phyloP scores from a whole-genome alignment of 2,113 vertebrate genomes.

The Nesospiza acunhae region DNA sequence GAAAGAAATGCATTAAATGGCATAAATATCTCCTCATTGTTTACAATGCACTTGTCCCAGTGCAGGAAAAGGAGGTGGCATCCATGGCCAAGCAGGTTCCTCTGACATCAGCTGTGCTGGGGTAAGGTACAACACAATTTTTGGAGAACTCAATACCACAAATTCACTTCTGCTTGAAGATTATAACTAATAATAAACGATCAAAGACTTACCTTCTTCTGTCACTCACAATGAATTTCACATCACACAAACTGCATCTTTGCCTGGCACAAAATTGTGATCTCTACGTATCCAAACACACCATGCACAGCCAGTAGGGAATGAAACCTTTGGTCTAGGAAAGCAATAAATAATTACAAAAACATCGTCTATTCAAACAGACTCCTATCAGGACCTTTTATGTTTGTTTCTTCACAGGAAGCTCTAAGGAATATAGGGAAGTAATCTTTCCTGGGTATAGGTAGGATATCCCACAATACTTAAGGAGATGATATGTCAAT shows the following conservation, averaged over 20 bases:
- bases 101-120: not conserved
- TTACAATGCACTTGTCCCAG: fast-evolving
- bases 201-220: not conserved
- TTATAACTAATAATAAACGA: fast-evolving
- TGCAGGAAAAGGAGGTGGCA: not conserved
- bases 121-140: not conserved
- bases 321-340: not conserved
- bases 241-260: not conserved
- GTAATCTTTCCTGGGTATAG: not conserved
- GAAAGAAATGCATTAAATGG: not conserved
- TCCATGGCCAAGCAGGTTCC: not conserved
- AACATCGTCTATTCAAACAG: not conserved
- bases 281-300: not conserved
- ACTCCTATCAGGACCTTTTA: not conserved
- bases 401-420: not conserved
- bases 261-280: not conserved
- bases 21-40: not conserved
- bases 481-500: not conserved
- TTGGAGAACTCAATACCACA: not conserved
- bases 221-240: fast-evolving
- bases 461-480: not conserved
- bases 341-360: not conserved
- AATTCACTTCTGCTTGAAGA: not conserved
- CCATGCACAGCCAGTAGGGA: fast-evolving
- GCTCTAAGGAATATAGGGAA: not conserved